These are phyloP conservation scores for Triplophysa rosa DNA, from an alignment of 2,113 vertebrate genomes.

Conservation along the genomic window DNA sequence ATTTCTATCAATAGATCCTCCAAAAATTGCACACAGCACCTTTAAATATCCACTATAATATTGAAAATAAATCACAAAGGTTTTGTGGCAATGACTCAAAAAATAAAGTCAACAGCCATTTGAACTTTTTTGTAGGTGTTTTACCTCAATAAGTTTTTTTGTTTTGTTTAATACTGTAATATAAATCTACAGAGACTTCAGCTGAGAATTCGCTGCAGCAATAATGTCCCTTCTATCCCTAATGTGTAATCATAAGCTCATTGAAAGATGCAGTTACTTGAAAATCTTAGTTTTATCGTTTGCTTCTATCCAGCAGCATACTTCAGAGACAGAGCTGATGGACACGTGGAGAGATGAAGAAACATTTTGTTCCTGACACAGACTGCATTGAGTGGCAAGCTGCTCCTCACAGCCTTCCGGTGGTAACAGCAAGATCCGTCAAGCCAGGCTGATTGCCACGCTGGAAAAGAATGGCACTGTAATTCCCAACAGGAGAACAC, in stretches of 20 bases:
- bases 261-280: slow-evolving; percentile 49
- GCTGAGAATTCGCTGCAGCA: not conserved
- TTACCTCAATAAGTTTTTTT: not conserved
- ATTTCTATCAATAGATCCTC: no score
- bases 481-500: slow-evolving; percentile 36
- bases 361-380: slow-evolving; percentile 61
- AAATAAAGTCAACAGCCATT: not conserved
- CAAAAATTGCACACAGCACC: no score
- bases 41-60: no score
- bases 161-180: not conserved
- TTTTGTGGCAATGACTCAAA: no score
- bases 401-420: slow-evolving; percentile 51
- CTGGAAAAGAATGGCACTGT: slow-evolving; percentile 57
- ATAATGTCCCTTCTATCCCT: no score
- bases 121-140: not conserved
- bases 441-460: slow-evolving; percentile 58
- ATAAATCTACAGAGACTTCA: not conserved
- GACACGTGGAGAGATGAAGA: slow-evolving; percentile 63
- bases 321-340: slow-evolving; percentile 64
- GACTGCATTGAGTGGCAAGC: slow-evolving; percentile 51
- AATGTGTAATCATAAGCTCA: not conserved
- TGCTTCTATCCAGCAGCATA: slow-evolving; percentile 56
- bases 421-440: slow-evolving; percentile 56
- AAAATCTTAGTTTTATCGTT: not conserved
- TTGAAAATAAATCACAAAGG: no score